Evolutionary conservation across 30 jellyfish, hydroid and myxozoan genomes (phyloP).

Genomic region (Haliclystus octoradiatus): DNA sequence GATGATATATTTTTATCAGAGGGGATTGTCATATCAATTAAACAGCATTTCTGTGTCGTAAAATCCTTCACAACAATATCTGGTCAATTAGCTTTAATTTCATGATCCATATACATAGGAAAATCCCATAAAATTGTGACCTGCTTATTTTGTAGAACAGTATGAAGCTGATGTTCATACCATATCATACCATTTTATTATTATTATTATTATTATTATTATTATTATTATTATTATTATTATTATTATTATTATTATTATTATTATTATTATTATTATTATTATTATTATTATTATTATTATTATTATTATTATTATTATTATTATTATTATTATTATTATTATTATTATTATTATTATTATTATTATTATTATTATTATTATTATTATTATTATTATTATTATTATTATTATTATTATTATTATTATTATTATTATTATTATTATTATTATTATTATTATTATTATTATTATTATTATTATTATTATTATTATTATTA

Average conservation of each 20-base stretch:
- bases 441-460: background rate
- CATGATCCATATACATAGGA: slow-evolving; percentile 16
- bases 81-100: slow-evolving; percentile 21
- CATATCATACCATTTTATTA: background rate
- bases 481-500: background rate
- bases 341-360: background rate
- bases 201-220: background rate
- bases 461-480: background rate
- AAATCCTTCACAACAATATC: slow-evolving; percentile 27
- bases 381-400: background rate
- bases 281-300: background rate
- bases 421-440: background rate
- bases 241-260: background rate
- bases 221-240: background rate
- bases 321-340: background rate
- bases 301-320: background rate
- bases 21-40: slow-evolving; percentile 21
- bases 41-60: background rate
- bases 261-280: background rate
- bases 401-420: background rate
- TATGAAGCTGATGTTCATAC: background rate
- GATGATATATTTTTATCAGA: slow-evolving; percentile 13
- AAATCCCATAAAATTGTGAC: slow-evolving; percentile 27
- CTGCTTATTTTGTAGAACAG: slow-evolving; percentile 12
- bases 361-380: background rate